Evolutionary conservation across 2,888 invertebrate species (phyloP), one percentile per base, ranked within the genome.

Genomic region (Lamproptera curius): DNA sequence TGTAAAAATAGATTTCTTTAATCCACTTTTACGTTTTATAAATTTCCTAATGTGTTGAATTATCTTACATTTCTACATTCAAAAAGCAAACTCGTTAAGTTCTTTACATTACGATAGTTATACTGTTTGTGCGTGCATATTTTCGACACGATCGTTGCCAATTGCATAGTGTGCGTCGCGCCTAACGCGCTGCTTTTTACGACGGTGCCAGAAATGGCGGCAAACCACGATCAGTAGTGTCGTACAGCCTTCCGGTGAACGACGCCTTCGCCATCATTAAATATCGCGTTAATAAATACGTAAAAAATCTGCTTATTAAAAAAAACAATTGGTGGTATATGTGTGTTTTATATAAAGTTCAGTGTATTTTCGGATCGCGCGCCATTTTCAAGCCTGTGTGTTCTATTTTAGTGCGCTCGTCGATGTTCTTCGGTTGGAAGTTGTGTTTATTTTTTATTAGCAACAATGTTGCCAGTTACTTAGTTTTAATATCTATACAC

Each of bases 121-220:
- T n/a, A n/a, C n/a, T n/a, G n/a, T n/a, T n/a, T n/a, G n/a, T n/a
- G n/a, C n/a, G n/a, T n/a, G n/a, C n/a, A n/a, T n/a, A n/a, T n/a
- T n/a, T n/a, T n/a, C n/a, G n/a, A n/a, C n/a, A n/a, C n/a, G n/a
- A n/a, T n/a, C n/a, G n/a, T n/a, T n/a, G n/a, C n/a, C n/a, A 28
- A 2, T 28, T n/a, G 28, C 28, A 10, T 31, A 15, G 39, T 48
- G 42, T 42, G 5, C 38, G 33, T 15, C 11, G 5, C 36, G 6
- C 42, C 16, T 48, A 42, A 37, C 8, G 17, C n/a, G 35, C 17
- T 28, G 20, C 9, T 33, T 37, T 23, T 23, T 37, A 16, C 31
- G 9, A 26, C 2, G 14, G 11, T 36, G 41, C 23, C 42, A 42
- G 38, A 48, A 48, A 38, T 48, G 47, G 47, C 47, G 47, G 42